Evolutionary conservation across 2,797 vertebrate genomes (phyloP).

Genomic region (Sebastes nivosus): DNA sequence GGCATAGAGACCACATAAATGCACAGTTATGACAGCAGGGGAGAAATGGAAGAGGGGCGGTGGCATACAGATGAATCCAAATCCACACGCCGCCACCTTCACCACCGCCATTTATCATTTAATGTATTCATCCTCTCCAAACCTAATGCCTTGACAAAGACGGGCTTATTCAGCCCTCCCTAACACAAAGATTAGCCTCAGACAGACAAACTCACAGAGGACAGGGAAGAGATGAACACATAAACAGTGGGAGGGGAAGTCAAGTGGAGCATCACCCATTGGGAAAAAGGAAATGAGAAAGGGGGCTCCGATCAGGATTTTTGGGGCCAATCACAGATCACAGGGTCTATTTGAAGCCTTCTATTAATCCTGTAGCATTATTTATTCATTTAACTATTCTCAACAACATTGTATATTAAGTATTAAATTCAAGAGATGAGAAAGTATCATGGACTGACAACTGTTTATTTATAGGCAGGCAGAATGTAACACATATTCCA

Average conservation of each 20-base stretch:
- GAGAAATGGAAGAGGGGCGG: conserved; percentile 9
- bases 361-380: background rate
- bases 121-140: conserved; percentile 67
- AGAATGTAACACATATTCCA: background rate
- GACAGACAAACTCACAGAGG: conserved; percentile 40
- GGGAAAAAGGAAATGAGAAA: conserved; percentile 22
- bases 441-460: background rate
- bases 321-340: background rate
- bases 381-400: background rate
- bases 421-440: background rate
- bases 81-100: conserved; percentile 51
- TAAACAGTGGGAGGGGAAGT: conserved; percentile 54
- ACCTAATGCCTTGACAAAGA: conserved; percentile 69
- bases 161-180: conserved; percentile 67
- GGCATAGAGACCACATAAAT: background rate
- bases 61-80: conserved; percentile 48
- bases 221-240: conserved; percentile 44
- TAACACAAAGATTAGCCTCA: conserved; percentile 70
- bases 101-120: conserved; percentile 53
- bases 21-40: conserved; percentile 21
- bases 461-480: background rate
- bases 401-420: background rate
- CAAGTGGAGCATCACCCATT: conserved; percentile 27
- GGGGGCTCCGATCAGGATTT: background rate
- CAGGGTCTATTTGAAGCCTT: background rate